Percentiles rank a stretch among this genome's conserved stretches.
Evolutionary conservation across 2,888 invertebrate species (phyloP).

Genomic region (Agrotis puta): DNA sequence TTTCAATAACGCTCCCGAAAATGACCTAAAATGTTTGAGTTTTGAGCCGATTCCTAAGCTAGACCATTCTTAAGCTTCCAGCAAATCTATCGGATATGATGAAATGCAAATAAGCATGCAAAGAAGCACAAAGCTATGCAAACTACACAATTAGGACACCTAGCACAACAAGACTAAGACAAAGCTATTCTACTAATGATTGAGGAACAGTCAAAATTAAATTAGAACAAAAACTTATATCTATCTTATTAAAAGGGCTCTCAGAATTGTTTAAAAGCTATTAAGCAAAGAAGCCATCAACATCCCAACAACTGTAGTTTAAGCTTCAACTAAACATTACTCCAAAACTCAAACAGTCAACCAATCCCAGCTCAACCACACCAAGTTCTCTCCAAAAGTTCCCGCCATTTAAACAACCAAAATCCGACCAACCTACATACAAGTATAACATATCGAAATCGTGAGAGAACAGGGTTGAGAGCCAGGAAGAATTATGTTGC

Average conservation of each 20-base stretch:
- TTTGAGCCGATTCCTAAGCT: neutral
- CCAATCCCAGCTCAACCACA: conserved; percentile 5
- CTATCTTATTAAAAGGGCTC: no score
- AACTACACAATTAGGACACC: no score
- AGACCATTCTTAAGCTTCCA: no score
- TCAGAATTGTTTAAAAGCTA: neutral
- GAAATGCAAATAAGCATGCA: no score
- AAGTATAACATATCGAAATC: conserved; percentile 62
- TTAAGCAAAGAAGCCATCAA: neutral
- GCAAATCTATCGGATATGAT: no score
- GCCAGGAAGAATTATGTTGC: conserved; percentile 78
- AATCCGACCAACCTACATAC: conserved; percentile 29
- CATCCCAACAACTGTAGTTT: neutral
- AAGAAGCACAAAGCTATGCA: no score
- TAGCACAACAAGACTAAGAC: no score
- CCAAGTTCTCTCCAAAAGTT: conserved; percentile 11
- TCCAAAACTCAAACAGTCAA: neutral
- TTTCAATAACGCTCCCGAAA: neutral
- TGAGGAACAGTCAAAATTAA: no score
- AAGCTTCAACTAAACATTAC: neutral
- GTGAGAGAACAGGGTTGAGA: conserved; percentile 69
- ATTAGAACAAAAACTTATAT: no score
- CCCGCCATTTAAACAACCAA: conserved; percentile 32
- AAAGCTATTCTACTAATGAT: no score
- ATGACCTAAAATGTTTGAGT: no score